Conservation (phyloP, 2,113 vertebrate species). For the Electrona antarctica region DNA sequence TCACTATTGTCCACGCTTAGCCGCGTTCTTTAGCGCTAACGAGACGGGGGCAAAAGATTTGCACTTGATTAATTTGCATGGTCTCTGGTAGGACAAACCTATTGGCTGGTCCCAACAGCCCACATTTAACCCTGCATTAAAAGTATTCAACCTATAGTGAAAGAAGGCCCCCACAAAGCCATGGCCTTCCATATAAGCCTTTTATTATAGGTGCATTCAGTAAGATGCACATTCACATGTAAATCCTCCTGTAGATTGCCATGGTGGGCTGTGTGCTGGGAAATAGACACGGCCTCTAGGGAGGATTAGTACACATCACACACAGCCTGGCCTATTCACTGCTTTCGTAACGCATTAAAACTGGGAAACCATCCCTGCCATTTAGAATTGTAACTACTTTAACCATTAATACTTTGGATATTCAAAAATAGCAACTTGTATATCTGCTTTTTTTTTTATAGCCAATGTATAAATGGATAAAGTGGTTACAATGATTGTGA, state of each 20-base stretch:
- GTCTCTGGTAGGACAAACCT: conserved; percentile 44
- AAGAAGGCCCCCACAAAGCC: conserved; percentile 19
- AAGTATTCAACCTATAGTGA: conserved; percentile 50
- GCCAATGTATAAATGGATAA: too few species aligned
- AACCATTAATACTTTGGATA: too few species aligned
- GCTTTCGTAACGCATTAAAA: conserved; percentile 8
- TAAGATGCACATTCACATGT: conserved; percentile 72
- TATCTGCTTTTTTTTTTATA: too few species aligned
- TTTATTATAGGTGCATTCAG: conserved; percentile 55
- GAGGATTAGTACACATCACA: conserved; percentile 59
- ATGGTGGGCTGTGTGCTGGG: conserved; percentile 51
- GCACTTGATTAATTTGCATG: conserved; percentile 59
- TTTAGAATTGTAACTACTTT: too few species aligned
- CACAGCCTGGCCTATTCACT: conserved; percentile 49
- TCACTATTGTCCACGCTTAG: background rate
- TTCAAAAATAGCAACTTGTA: too few species aligned
- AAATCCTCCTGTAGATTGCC: conserved; percentile 69
- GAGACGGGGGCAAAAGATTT: conserved; percentile 36
- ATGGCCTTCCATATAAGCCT: conserved; percentile 48
- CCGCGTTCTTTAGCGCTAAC: conserved; percentile 35
- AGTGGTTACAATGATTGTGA: too few species aligned
- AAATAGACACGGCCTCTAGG: conserved; percentile 46
- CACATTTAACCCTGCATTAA: conserved; percentile 55
- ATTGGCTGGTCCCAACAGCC: conserved; percentile 16
- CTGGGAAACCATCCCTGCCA: too few species aligned